Percentiles rank a stretch among this genome's conserved stretches.
Evolutionary conservation across 2,888 invertebrate species (phyloP).

Genomic region (Drosophila anceps): DNA sequence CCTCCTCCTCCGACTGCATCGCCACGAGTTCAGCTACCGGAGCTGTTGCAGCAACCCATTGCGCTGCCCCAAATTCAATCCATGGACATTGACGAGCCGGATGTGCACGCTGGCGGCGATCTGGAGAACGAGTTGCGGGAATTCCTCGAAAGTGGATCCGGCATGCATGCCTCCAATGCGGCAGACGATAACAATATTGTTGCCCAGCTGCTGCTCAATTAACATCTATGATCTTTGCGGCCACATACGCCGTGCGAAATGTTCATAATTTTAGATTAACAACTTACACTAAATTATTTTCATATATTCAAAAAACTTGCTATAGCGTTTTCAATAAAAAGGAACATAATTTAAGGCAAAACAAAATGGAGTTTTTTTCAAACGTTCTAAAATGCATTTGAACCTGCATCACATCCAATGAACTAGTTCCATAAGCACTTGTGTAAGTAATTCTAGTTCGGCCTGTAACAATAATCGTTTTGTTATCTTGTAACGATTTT

Average conservation of each 20-base stretch:
- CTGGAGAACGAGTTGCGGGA: conserved; percentile 90
- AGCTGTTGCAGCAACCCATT: conserved; percentile 83
- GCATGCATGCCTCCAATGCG: conserved; percentile 82
- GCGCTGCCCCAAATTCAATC: conserved; percentile 62
- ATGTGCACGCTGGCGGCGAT: conserved; percentile 85
- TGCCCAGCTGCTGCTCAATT: conserved; percentile 81
- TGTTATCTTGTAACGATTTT: not conserved
- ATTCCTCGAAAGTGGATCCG: conserved; percentile 89
- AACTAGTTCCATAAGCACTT: not conserved
- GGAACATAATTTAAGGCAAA: conserved; percentile 11
- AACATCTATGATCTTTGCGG: conserved; percentile 19
- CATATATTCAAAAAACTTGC: conserved; percentile 40
- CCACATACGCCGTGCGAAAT: conserved; percentile 34
- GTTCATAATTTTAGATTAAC: conserved; percentile 54
- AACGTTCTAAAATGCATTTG: not conserved
- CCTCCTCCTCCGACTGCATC: conserved; percentile 79
- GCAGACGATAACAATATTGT: conserved; percentile 84
- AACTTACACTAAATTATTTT: conserved; percentile 67
- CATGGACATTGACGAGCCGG: conserved; percentile 85
- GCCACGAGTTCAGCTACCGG: conserved; percentile 81
- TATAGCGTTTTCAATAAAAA: conserved; percentile 56
- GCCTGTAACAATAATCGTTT: not conserved
- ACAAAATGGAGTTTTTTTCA: not conserved
- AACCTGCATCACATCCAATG: not conserved
- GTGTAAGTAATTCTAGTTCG: not conserved